Base-by-base conservation (phyloP, 1,140 invertebrate species). In the Halictus rubicundus region DNA sequence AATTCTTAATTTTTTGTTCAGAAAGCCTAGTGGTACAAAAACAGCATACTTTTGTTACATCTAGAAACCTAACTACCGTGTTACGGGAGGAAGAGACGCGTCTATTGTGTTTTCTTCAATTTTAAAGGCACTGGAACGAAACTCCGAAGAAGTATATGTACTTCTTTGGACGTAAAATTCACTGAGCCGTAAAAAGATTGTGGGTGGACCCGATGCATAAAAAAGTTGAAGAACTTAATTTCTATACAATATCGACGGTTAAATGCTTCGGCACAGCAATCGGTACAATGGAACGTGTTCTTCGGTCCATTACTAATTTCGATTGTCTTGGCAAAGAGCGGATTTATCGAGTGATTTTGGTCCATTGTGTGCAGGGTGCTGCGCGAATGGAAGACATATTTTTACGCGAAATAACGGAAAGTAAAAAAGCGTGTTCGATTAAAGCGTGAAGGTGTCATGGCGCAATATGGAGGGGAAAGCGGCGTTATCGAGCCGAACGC, bases 351-450 rank as follows among this genome's bases (percentile, higher is more conserved):
- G 9, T 16, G 66, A 25, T 46, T 23, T 7, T 32, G 14, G 6
- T n/a, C 16, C 32, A 14, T 5, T 14, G 46, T n/a, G 66, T 52
- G 42, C 10, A 7, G 23, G 69, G n/a, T 42, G 8, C 37, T 12
- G 16, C 21, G 25, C 19, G 16, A 27, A 63, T 16, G 42, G 46
- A 12, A 2, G 27, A 68, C 12, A n/a, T 25, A 72, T 72, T 78
- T 78, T 78, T 72, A 21, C 68, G 9, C 16, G n/a, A 52, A 73
- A 60, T 39, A 27, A 16, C 9, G 52, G 19, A 66, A 60, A 79
- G 70, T 73, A 60, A 74, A 79, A 74, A 74, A 79, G 10, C 63
- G 21, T 79, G 77, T 79, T 46, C 77, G 70, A 74, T 79, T 66
- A 49, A 49, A 66, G 77, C 77, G 70, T 66, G 77, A 79, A 74